Percentiles rank a stretch among this genome's conserved stretches.
Evolutionary conservation across 2,888 invertebrate genomes (phyloP).

Genomic region (Lasioglossum vierecki): DNA sequence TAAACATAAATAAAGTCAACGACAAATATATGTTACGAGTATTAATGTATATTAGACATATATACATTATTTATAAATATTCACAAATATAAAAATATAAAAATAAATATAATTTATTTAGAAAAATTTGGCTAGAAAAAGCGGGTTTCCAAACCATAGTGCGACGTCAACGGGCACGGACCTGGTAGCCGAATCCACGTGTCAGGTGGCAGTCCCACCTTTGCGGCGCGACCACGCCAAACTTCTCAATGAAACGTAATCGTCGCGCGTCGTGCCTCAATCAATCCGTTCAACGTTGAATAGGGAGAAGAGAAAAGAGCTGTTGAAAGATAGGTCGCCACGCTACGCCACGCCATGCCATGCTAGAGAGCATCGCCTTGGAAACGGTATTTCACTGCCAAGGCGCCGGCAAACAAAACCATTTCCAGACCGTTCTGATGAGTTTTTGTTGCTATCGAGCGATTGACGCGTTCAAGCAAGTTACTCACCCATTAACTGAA

Average conservation of each 20-base stretch:
- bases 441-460: not conserved
- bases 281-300: conserved; percentile 11
- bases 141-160: too few relatives aligned
- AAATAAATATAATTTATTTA: too few relatives aligned
- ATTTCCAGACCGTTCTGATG: not conserved
- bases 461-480: not conserved
- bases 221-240: conserved; percentile 19
- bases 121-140: too few relatives aligned
- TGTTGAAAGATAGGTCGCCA: conserved; percentile 52
- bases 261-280: not conserved
- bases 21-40: too few relatives aligned
- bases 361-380: conserved; percentile 42
- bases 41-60: too few relatives aligned
- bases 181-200: conserved; percentile 36
- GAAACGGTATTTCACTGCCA: conserved; percentile 63
- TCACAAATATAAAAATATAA: too few relatives aligned
- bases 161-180: not conserved
- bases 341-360: not conserved
- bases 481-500: not conserved
- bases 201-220: conserved; percentile 17
- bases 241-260: conserved; percentile 63
- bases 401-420: conserved; percentile 25
- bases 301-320: conserved; percentile 46
- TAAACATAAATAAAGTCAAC: too few relatives aligned
- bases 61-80: too few relatives aligned